Conservation (phyloP, 2,797 vertebrate species). For the Peromyscus attwateri region DNA sequence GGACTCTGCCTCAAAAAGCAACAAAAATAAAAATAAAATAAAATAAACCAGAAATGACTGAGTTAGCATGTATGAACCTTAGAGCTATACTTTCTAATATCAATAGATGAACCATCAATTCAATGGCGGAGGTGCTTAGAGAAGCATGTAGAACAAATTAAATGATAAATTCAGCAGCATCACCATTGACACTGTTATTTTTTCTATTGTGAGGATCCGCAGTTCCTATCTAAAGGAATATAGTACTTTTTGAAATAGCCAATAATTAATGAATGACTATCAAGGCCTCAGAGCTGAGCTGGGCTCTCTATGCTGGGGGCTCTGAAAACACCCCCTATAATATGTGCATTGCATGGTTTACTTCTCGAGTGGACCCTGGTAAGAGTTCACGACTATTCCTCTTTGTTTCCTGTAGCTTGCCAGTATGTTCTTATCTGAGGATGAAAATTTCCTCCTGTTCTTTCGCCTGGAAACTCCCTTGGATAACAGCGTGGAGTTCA, state of each 20-base stretch:
- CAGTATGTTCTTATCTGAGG: conserved; percentile 94
- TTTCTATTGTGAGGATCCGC: not conserved
- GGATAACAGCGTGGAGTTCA: conserved; percentile 98
- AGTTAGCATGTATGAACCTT: not conserved
- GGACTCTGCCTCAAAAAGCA: not conserved
- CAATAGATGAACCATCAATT: not conserved
- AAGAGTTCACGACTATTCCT: not conserved
- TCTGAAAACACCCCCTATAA: not conserved
- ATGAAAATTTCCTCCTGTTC: conserved; percentile 97
- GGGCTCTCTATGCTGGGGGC: too few relatives aligned
- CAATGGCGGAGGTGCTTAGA: not conserved
- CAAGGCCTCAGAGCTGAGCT: not conserved
- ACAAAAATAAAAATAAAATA: not conserved
- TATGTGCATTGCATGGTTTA: not conserved
- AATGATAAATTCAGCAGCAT: not conserved
- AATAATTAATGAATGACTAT: not conserved
- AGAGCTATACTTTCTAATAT: not conserved
- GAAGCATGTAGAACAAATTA: not conserved
- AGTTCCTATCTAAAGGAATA: not conserved
- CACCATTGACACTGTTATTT: not conserved
- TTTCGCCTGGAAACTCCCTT: conserved; percentile 95
- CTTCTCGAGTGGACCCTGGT: not conserved
- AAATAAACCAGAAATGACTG: not conserved
- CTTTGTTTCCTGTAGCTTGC: conserved; percentile 90
- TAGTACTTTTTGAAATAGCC: not conserved